These are phyloP conservation scores for Colletes gigas DNA, from an alignment of 1,140 invertebrate genomes.

Conservation along the genomic window DNA sequence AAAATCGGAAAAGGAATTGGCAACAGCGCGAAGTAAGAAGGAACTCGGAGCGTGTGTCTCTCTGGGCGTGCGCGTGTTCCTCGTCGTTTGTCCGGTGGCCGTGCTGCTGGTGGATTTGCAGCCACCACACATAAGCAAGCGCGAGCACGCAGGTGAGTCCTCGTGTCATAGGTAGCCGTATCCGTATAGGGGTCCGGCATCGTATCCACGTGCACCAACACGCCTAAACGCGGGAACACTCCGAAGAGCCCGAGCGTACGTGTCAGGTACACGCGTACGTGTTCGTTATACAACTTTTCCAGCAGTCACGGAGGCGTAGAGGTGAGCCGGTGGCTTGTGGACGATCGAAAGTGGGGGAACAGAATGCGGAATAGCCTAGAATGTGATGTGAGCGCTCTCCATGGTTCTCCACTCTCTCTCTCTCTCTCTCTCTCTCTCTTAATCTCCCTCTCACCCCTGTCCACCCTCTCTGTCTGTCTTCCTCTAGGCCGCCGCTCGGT, in stretches of 20 bases:
- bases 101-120: slow-evolving; percentile 37
- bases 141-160: slow-evolving; percentile 38
- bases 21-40: slow-evolving; percentile 25
- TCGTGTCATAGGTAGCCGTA: slow-evolving; percentile 49
- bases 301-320: slow-evolving; percentile 72
- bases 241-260: slow-evolving; percentile 44
- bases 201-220: slow-evolving; percentile 7
- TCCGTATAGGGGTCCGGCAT: slow-evolving; percentile 17
- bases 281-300: slow-evolving; percentile 75
- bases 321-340: slow-evolving; percentile 73
- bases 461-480: slow-evolving; percentile 15
- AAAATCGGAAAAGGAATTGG: slow-evolving; percentile 14
- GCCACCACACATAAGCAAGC: not conserved
- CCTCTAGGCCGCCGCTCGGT: slow-evolving; percentile 23
- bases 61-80: slow-evolving; percentile 15
- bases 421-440: slow-evolving; percentile 41
- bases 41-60: slow-evolving; percentile 11
- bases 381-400: slow-evolving; percentile 79
- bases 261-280: slow-evolving; percentile 63
- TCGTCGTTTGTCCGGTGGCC: slow-evolving; percentile 22
- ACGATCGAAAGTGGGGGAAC: slow-evolving; percentile 75
- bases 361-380: slow-evolving; percentile 83
- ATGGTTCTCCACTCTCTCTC: slow-evolving; percentile 51
- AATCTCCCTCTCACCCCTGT: not conserved
- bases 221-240: slow-evolving; percentile 15